Conservation (phyloP, 2,888 invertebrate species). For the Tenthredo scrophulariae region DNA sequence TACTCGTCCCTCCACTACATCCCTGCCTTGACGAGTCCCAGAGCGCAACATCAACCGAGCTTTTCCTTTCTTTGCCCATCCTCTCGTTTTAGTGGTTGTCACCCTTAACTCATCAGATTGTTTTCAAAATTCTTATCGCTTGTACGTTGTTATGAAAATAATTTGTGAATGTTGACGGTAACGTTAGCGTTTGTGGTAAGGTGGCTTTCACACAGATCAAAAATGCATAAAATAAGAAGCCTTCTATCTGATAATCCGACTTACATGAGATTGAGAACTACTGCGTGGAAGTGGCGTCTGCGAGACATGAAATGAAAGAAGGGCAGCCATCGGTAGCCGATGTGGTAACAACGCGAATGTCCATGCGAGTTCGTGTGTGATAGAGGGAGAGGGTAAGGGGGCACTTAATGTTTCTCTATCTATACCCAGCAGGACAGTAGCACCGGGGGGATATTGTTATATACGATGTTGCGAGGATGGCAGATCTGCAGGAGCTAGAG, state of each 20-base stretch:
- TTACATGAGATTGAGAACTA: conserved; percentile 64
- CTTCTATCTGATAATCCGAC: background rate
- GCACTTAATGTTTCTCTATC: conserved; percentile 77
- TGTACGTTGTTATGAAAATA: background rate
- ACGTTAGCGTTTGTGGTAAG: background rate
- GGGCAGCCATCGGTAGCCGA: conserved; percentile 66
- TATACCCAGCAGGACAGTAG: conserved; percentile 72
- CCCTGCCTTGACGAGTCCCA: conserved; percentile 40
- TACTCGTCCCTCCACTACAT: conserved; percentile 61
- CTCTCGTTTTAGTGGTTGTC: conserved; percentile 45
- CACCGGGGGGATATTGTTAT: conserved; percentile 76
- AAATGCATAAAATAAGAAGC: background rate
- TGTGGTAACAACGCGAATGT: conserved; percentile 58
- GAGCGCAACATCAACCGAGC: conserved; percentile 15
- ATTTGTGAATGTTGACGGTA: background rate
- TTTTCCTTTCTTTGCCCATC: conserved; percentile 28
- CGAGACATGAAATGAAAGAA: conserved; percentile 70
- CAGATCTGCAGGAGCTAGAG: conserved; percentile 57
- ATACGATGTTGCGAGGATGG: conserved; percentile 72
- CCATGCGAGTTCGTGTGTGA: conserved; percentile 64
- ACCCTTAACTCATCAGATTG: background rate
- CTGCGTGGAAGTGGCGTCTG: conserved; percentile 61
- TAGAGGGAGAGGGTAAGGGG: conserved; percentile 54
- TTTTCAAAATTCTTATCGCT: background rate
- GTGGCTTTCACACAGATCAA: background rate